These are phyloP conservation scores for Mesocentrotus franciscanus DNA, from an alignment of 53 echinoderm and acorn worm species.

Conservation along the genomic window DNA sequence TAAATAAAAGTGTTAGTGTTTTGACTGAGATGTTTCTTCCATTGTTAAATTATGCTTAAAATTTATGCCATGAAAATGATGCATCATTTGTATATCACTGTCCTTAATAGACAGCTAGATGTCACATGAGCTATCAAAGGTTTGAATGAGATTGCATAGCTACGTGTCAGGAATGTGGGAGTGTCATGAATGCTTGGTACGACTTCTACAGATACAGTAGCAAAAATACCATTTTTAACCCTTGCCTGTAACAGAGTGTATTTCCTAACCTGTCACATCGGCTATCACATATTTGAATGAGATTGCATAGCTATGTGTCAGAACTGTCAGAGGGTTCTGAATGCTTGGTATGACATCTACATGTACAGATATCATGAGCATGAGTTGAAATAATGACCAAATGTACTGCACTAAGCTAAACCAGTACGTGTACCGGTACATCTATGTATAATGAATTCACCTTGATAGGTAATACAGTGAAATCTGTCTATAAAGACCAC, in stretches of 20 bases:
- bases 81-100: no score
- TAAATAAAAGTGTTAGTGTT: no score
- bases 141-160: background rate
- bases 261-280: background rate
- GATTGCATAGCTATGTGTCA: constrained; percentile 5
- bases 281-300: background rate
- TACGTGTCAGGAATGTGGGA: no score
- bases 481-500: no score
- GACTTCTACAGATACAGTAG: no score
- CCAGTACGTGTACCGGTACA: background rate
- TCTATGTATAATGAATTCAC: background rate
- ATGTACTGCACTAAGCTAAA: background rate
- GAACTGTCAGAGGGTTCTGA: background rate
- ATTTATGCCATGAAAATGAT: no score
- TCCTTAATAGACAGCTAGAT: no score
- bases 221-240: no score
- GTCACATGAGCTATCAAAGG: background rate
- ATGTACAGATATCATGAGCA: background rate
- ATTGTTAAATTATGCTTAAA: no score
- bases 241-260: background rate
- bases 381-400: background rate
- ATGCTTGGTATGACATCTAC: constrained; percentile 3
- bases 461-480: no score
- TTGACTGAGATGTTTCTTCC: no score
- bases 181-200: no score